Base-by-base conservation (phyloP, 2,113 vertebrate genomes). In the Corythaeola cristata region DNA sequence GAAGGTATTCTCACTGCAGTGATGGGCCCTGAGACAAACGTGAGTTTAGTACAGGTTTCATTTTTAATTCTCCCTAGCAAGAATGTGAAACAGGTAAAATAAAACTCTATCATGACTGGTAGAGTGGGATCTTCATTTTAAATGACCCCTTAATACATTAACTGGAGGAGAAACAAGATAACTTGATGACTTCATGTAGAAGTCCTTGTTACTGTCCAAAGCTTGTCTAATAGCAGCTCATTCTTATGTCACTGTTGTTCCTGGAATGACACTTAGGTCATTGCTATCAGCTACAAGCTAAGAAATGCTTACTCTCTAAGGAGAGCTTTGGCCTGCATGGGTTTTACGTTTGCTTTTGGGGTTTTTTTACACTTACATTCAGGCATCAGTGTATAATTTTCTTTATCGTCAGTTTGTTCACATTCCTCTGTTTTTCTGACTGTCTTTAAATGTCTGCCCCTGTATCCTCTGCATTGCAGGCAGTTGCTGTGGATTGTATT, bases 401-500 rank as follows among this genome's bases (percentile, higher is more conserved):
- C 35, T 76, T 76, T 41, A 41, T 2, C 58, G 23, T 2, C 62
- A 84, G 45, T 12, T 72, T 92, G 7, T 75, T 87, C 67, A 23
- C 20, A 71, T 55, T 55, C 23, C 37, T 77, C 16, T 49, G 17
- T 19, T 77, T 77, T 44, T 77, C 45, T 4, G 0, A 4, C 35
- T 32, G 32, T 47, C 63, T 92, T 84, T 63, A 78, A 81, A 47
- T 68, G 52, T 28, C 56, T 23, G 4, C 5, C 5, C 37, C 26
- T 78, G 35, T 68, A 68, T 73, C 49, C 60, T 90, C 94, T 87
- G 95, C 92, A 97, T 68, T 96, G 94, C 86, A 96, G 90, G 32
- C 20, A 24, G 45, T 39, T 82, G 77, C 68, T 93, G 60, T 75
- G 28, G 69, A 62, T 45, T 8, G 16, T 90, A 93, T 66, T 96